phyloP scores from a whole-genome alignment of 2,797 vertebrate species.

The Lagodon rhomboides region DNA sequence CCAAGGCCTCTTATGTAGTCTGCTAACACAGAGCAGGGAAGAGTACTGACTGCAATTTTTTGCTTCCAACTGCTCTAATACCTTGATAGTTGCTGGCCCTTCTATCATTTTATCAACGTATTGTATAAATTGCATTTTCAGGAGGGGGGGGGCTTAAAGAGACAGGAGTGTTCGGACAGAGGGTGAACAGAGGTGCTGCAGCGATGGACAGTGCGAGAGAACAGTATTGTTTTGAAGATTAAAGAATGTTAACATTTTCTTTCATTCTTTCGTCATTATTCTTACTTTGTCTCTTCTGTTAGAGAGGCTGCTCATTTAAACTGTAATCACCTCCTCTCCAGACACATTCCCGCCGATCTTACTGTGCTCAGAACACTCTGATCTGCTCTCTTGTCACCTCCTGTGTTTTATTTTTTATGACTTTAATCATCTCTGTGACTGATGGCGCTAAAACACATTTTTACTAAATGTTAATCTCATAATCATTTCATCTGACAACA shows the following conservation, averaged over 20 bases:
- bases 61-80: neutral
- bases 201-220: no score
- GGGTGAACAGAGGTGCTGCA: no score
- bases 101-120: neutral
- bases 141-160: no score
- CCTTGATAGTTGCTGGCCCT: neutral
- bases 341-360: neutral
- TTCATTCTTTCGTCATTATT: neutral
- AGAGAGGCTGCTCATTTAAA: conserved; percentile 2
- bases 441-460: conserved; percentile 61
- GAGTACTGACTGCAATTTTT: neutral
- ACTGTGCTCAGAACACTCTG: neutral
- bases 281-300: neutral
- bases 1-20: neutral
- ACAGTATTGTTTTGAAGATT: no score
- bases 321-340: conserved; percentile 1
- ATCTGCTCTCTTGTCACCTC: conserved; percentile 7
- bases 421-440: conserved; percentile 53
- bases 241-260: no score
- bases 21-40: neutral
- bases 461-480: conserved; percentile 57
- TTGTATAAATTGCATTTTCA: no score
- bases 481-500: conserved; percentile 61
- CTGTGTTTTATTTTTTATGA: conserved; percentile 8
- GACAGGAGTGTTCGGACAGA: no score